Evolutionary conservation across 2,113 vertebrate genomes (phyloP), one percentile per base, ranked within the genome.

Genomic region (Stigmatopora nigra): DNA sequence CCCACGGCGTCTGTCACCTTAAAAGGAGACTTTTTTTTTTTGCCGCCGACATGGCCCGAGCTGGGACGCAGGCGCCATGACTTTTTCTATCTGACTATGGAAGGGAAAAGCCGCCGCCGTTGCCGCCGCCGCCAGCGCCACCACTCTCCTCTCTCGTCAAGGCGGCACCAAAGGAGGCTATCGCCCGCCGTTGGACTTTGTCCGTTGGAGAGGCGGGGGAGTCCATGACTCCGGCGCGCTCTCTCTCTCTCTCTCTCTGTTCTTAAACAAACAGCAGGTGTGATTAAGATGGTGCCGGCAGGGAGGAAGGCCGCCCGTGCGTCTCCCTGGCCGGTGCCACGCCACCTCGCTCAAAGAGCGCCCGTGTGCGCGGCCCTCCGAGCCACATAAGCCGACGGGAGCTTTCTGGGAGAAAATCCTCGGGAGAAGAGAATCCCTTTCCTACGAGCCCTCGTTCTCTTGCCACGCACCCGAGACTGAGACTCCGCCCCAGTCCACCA

Each of bases 1-100:
- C 55, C 79, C 81, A 83, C 85, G 85, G 82, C 81, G 78, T 85
- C 84, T 89, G 88, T 86, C 89, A 89, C 89, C 89, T 88, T 91
- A 90, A 91, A 92, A 91, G 89, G 90, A 91, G 85, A 82, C 80
- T 85, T 84, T 84, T 82, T 76, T 73, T 82, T 41, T 20, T 22
- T 45, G 59, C n/a, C 38, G 41, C 57, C 17, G 17, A 20, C 17
- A 41, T 19, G 72, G 71, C 65, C 69, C 62, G 61, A 74, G 70
- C 71, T 73, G 9, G 61, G 63, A 47, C 64, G 67, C 64, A 78
- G 61, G 48, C 16, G 17, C 70, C 70, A 60, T 68, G 74, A 73
- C 61, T 67, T 35, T 59, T 47, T 61, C 61, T 63, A 20, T 55
- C 3, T 71, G 65, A 76, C 67, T 69, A 80, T 82, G 72, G 65